Evolutionary conservation across 2,113 vertebrate genomes (phyloP), one percentile per base, ranked within the genome.

Genomic region (Cyrtonyx montezumae): DNA sequence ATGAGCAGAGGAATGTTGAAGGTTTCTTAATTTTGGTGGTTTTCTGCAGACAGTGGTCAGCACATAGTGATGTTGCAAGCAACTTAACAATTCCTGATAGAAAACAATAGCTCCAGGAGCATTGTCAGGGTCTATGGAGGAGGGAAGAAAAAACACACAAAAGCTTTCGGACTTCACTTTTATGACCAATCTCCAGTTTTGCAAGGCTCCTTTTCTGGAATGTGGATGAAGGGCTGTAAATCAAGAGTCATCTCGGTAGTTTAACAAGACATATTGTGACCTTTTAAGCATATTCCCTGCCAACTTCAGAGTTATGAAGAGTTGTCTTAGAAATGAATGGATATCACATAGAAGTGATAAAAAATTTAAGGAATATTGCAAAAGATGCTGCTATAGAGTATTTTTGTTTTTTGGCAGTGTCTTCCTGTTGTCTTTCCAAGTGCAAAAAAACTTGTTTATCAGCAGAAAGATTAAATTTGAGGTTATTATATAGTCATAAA

Each of bases 401-500:
- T 18, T 40, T 2, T 37, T 46, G 0, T 0, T 49, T 75, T 84
- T 71, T 95, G 62, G 15, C 36, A 25, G 67, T 74, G 40, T 81
- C 48, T 87, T 87, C 77, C 61, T 91, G 34, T 78, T 74, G 51
- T 78, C 11, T 25, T 87, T 93, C 56, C 28, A 26, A 56, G 8
- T 51, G 49, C 8, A 71, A 88, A 93, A 81, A 56, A 43, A 10
- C 1, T 32, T 75, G 18, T 89, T 89, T 83, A 78, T 81, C 34
- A 71, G 32, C 51, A 91, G 66, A 43, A 93, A 53, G 36, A 84
- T 74, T 49, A 84, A 67, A 87, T 87, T n/a, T 61, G 30, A 61
- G 53, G 58, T 7, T 76, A 61, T 90, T 90, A 88, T 93, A 65
- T 48, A 90, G 69, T 51, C 46, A 70, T 78, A 75, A 91, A 93